A percentile compares a stretch with the other conserved stretches of the same genome.
Conservation (phyloP, 2,113 vertebrate genomes). For the Sula dactylatra region DNA sequence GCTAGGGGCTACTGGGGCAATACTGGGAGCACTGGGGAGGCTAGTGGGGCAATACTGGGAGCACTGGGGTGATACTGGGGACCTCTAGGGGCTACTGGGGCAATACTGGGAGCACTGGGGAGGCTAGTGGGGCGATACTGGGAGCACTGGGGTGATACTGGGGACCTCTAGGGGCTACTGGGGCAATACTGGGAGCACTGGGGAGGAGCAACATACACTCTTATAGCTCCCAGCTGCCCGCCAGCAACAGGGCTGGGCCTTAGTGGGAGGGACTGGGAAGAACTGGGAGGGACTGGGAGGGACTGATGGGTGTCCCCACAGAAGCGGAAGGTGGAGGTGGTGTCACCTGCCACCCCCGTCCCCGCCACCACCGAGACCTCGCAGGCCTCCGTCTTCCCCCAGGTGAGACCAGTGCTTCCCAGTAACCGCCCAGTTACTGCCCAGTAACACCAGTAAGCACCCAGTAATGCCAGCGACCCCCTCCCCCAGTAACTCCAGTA, state of each 20-base stretch:
- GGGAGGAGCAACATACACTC: no score
- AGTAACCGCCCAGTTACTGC: neutral
- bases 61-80: no score
- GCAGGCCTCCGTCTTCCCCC: neutral
- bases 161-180: no score
- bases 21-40: neutral
- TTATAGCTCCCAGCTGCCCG: neutral
- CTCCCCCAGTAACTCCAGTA: neutral
- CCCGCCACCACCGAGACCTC: neutral
- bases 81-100: neutral
- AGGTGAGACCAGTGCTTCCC: neutral
- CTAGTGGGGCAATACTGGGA: no score
- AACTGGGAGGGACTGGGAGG: neutral
- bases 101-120: neutral
- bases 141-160: neutral
- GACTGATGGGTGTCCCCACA: neutral
- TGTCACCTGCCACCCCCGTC: neutral
- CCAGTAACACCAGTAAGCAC: neutral
- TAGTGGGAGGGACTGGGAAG: neutral
- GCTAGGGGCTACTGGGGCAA: neutral
- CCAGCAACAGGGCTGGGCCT: neutral
- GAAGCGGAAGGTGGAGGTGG: neutral
- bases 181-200: neutral
- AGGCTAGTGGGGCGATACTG: neutral
- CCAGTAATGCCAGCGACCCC: neutral